Base-by-base conservation (phyloP, 2,888 invertebrate species). In the Philereme vetulata region DNA sequence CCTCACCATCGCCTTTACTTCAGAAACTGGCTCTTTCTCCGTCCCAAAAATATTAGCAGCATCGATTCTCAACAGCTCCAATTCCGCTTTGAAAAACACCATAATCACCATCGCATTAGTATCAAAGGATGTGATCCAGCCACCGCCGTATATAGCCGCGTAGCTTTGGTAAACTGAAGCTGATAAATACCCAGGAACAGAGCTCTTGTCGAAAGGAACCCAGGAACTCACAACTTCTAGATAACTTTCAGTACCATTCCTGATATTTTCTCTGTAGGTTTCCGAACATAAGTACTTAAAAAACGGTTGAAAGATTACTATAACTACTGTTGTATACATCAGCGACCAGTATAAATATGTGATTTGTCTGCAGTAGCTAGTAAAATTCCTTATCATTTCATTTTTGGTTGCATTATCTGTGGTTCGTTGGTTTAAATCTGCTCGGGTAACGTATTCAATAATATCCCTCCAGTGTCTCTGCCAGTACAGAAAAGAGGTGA, bases 91-190 rank as follows among this genome's bases (percentile, higher is more conserved):
- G 50, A 91, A 86, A 66, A 89, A 91, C 0, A 89, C 86, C 91
- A 91, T 90, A 0, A 85, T 84, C 0, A 87, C 89, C 70, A 91
- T 84, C 0, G 89, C 82, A 36, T 84, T 88, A 0, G 86, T 82
- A 59, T 91, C 91, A 50, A 85, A 90, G 0, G 90, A 85, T 0
- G 88, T 88, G 4, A 91, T 90, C 89, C 88, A 90, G 0, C 89
- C 89, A 0, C 86, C 86, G 0, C 88, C 91, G 4, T 87, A 87
- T 0, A 88, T 80, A 0, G 89, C 81, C 0, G 82, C 87, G 47
- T 80, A 88, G n/a, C 80, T 83, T 68, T 91, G 90, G 38, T 76
- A 81, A 0, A 71, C 40, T 0, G 83, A 88, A 0, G 89, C 86
- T 0, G 62, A 66, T 4, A 89, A 46, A 60, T 88, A 86, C 0